Base-by-base conservation (phyloP, 35 echinoderm and acorn worm species). In the Anneissia japonica region DNA sequence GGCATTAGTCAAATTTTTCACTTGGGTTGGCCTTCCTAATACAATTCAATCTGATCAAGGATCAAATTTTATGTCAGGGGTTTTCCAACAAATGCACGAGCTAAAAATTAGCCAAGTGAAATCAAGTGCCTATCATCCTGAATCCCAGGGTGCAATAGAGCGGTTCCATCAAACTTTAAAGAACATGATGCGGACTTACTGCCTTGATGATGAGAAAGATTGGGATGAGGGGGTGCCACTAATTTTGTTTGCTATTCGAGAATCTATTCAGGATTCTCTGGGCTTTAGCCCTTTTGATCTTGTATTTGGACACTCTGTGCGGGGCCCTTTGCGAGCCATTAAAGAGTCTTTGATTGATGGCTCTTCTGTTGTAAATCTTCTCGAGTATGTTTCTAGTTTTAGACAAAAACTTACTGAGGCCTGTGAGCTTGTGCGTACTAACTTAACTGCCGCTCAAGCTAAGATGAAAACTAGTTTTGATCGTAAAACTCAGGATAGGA, bases 81-180 rank as follows among this genome's bases (percentile, higher is more conserved):
- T 87, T 19, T 87, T 87, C 21, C 75, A 80, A 64, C 75, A 87
- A 13, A 77, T 87, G 45, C 31, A 87, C 46, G n/a, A 87, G 35
- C 6, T 87, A 26, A 23, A 32, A 21, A 23, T 87, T 46, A 4
- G 51, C 21, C 85, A 87, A 73, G 28, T 79, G 1, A 87, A 1
- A 36, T 87, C 77, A 0, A 34, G n/a, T 79, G 85, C 85, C 16
- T 87, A 77, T 80, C 77, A 85, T 73, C 86, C 80, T 51, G 75
- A 77, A 30, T 88, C 80, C 14, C 74, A 77, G 26, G 77, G 92
- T n/a, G 87, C 87, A 31, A n/a, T 91, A 40, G 81, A 85, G 37
- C 14, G 88, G n/a, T 94, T 94, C 21, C 93, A 94, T 32, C 88
- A 88, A 85, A 94, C 93, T 26, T 37, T 94, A 51, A 94, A 91